These are phyloP conservation scores for Macropus fuliginosus DNA, from an alignment of 2,797 vertebrate genomes.

Conservation along the genomic window DNA sequence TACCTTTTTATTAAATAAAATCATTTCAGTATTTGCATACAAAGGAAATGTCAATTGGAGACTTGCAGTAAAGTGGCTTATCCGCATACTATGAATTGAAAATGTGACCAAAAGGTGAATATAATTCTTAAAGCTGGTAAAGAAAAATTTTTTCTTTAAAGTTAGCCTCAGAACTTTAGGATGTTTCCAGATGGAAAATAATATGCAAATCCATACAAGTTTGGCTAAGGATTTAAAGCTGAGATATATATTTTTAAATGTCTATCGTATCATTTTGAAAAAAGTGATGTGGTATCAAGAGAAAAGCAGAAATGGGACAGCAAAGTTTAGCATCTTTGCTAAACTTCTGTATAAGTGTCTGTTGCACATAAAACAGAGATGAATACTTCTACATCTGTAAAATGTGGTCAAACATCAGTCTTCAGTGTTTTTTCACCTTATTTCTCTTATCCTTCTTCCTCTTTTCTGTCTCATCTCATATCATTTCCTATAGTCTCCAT, in stretches of 20 bases:
- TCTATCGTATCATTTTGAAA: constrained; percentile 1
- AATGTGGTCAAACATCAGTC: background rate
- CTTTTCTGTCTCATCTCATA: background rate
- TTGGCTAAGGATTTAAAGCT: background rate
- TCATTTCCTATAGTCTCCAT: background rate
- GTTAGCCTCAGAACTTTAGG: background rate
- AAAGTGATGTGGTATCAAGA: constrained; percentile 21
- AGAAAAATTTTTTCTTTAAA: constrained; percentile 13
- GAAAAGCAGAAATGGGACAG: background rate
- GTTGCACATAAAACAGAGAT: background rate
- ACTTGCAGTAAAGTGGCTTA: constrained; percentile 65
- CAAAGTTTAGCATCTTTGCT: background rate
- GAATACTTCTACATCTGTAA: background rate
- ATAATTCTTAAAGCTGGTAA: constrained; percentile 62
- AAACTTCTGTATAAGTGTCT: background rate
- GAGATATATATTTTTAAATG: background rate
- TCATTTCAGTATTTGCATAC: constrained; percentile 78
- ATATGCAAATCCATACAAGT: background rate
- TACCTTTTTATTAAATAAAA: constrained; percentile 82
- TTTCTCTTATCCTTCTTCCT: background rate
- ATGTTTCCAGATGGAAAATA: background rate
- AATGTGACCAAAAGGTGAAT: constrained; percentile 65
- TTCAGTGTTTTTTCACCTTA: background rate
- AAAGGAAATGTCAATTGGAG: constrained; percentile 73
- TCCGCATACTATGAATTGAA: constrained; percentile 62